A percentile compares a stretch with the other conserved stretches of the same genome.
Conservation (phyloP, 2,888 invertebrate species). For the Sphecodes monilicornis region DNA sequence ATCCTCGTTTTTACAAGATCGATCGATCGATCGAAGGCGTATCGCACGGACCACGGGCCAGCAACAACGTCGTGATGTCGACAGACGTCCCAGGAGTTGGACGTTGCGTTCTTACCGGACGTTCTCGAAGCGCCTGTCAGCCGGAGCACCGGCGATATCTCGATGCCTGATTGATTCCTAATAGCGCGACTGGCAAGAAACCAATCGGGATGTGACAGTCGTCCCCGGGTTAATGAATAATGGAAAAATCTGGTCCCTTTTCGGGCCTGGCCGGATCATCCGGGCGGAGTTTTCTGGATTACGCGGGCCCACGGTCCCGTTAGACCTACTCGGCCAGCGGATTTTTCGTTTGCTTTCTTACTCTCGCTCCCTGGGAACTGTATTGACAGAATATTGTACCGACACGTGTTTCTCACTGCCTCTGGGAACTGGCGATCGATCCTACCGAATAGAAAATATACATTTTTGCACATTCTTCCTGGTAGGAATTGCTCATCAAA, state of each 20-base stretch:
- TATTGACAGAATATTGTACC: not conserved
- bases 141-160: conserved; percentile 27
- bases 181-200: conserved; percentile 68
- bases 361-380: not conserved
- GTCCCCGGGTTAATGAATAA: conserved; percentile 69
- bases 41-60: conserved; percentile 14
- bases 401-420: not conserved
- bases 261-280: conserved; percentile 42
- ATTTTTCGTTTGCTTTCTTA: conserved; percentile 4
- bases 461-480: not conserved
- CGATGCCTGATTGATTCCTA: conserved; percentile 68
- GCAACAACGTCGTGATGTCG: conserved; percentile 1
- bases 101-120: conserved; percentile 49
- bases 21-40: conserved; percentile 32
- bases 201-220: conserved; percentile 70
- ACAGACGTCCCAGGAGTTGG: conserved; percentile 18
- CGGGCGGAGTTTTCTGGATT: conserved; percentile 74
- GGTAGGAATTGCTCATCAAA: too few species aligned
- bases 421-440: not conserved
- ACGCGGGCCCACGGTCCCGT: conserved; percentile 69
- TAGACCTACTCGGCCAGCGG: conserved; percentile 30
- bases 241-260: conserved; percentile 69
- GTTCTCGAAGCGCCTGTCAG: conserved; percentile 58
- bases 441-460: not conserved
- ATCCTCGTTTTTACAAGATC: conserved; percentile 33